Conservation (phyloP, 2,888 invertebrate genomes). For the Lamproptera curius region DNA sequence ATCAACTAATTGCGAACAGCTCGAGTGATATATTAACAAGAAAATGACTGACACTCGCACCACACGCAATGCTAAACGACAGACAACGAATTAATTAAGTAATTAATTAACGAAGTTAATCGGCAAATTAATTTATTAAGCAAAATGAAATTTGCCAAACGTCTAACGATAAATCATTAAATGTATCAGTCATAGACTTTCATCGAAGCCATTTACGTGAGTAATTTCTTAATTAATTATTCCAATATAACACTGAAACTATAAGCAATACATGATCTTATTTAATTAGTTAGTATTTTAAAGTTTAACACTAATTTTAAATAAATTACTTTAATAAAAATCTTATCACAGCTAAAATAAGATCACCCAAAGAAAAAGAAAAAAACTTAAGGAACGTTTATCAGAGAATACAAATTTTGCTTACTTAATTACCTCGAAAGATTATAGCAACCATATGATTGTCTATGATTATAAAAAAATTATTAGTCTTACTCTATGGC, state of each 20-base stretch:
- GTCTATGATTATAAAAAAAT: no score
- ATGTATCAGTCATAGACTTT: no score
- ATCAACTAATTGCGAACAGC: conserved; percentile 3
- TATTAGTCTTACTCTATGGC: conserved; percentile 8
- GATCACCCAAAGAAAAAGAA: neutral
- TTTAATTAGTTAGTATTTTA: no score
- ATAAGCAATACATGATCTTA: neutral
- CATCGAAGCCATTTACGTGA: neutral
- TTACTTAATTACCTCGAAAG: neutral
- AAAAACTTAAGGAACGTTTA: neutral
- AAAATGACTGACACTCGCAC: conserved; percentile 2
- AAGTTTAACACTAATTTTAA: neutral
- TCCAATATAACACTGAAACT: neutral
- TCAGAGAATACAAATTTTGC: neutral
- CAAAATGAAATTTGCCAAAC: no score
- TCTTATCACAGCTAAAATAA: neutral
- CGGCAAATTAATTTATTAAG: no score
- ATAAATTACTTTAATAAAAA: neutral
- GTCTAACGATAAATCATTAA: no score
- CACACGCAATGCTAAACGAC: conserved; percentile 10
- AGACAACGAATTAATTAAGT: conserved; percentile 10
- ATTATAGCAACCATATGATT: neutral
- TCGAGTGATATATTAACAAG: conserved; percentile 7
- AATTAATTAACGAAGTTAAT: neutral
- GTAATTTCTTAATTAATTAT: neutral